Base-by-base conservation (phyloP, 2,888 invertebrate species). In the Mactromeris polynyma region DNA sequence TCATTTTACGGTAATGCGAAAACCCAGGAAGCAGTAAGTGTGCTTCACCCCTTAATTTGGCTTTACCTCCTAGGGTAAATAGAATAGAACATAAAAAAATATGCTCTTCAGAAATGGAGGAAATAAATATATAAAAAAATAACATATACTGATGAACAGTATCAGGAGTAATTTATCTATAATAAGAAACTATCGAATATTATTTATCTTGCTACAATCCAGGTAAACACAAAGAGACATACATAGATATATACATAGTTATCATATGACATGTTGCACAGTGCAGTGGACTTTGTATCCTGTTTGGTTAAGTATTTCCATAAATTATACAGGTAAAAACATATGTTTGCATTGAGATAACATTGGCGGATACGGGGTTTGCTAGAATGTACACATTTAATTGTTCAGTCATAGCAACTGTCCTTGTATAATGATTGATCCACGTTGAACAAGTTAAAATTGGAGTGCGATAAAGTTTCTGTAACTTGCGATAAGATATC, bases 271-370 rank as follows among this genome's bases (percentile, higher is more conserved):
- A 64, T 26, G 26, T 7, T 64, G 26, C 26, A 3, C 58, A 64
- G 3, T 64, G 58, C 26, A 64, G 21, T 26, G 26, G 58, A 0
- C 58, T 64, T 64, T 26, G 11, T 64, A 26, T 26, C 58, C 58
- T 26, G 26, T 64, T 26, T 46, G 46, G 11, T 46, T 46, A 17
- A 17, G 46, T 46, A 46, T 46, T 46, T 46, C 46, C 17, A 17
- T 46, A 46, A 17, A 11, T 64, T 64, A 64, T n/a, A 64, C 58
- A 64, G 58, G 58, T 64, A 64, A 64, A 51, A 64, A 64, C 58
- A 64, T 64, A 26, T 64, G 58, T 64, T 64, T 64, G 26, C 26
- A 4, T 26, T 64, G 58, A 64, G 58, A 64, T 64, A 64, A 64
- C 58, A 64, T 64, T 64, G 7, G 26, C 58, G 58, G 58, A 64